These are phyloP conservation scores for Melanogrammus aeglefinus DNA, from an alignment of 2,797 vertebrate species.

Conservation along the genomic window DNA sequence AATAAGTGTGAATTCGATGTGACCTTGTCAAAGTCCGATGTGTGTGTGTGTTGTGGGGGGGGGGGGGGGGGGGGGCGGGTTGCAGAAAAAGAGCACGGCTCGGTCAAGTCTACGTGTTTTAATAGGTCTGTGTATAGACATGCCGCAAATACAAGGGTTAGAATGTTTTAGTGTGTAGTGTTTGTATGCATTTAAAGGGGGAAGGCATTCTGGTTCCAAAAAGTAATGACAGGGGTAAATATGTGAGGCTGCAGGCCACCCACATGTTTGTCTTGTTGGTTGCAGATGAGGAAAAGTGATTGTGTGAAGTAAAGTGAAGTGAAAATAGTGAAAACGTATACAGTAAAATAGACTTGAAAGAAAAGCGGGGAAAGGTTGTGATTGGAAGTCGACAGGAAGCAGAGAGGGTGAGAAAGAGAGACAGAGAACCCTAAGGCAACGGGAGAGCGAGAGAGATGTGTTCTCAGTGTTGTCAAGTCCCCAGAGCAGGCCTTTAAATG, in stretches of 20 bases:
- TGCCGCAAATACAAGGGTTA: not conserved
- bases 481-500: slow-evolving; percentile 53
- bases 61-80: not conserved
- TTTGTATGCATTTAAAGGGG: not conserved
- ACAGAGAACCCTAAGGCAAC: not conserved
- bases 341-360: slow-evolving; percentile 17
- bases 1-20: slow-evolving; percentile 63
- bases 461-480: slow-evolving; percentile 38
- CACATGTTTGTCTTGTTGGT: not conserved
- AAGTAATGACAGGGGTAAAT: slow-evolving; percentile 28
- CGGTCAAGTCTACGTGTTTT: not conserved
- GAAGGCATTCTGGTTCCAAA: slow-evolving; percentile 28
- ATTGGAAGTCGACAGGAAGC: slow-evolving; percentile 9
- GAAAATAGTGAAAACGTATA: not conserved
- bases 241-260: slow-evolving; percentile 1
- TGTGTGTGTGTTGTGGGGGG: slow-evolving; percentile 14
- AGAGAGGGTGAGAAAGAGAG: slow-evolving; percentile 13
- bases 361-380: slow-evolving; percentile 23
- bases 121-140: not conserved
- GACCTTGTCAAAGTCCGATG: slow-evolving; percentile 69
- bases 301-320: slow-evolving; percentile 8
- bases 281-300: not conserved
- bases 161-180: not conserved
- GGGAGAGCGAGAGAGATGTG: slow-evolving; percentile 25
- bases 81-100: not conserved